Evolutionary conservation across 2,113 vertebrate genomes (phyloP), one percentile per base, ranked within the genome.

Genomic region (Anarrhichthys ocellatus): DNA sequence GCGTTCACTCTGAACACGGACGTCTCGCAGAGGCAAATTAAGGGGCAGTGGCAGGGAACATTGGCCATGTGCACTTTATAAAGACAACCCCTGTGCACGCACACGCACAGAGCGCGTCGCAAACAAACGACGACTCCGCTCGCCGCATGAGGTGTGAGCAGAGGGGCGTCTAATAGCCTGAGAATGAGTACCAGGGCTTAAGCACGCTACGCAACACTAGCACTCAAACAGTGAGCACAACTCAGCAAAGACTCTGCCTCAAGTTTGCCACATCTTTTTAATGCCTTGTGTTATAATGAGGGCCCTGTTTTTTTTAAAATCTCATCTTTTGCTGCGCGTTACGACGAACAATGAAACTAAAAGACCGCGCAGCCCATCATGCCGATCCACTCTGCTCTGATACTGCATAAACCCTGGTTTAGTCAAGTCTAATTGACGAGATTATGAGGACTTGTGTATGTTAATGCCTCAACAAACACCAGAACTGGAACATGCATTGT

Each of bases 351-450:
- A 18, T 52, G 32, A 76, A 80, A 83, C 29, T 52, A 48, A 75
- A 67, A 67, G 62, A 73, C 54, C 10, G n/a, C 2, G 20, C 27
- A 20, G 70, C 78, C 48, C 46, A 77, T 69, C 56, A 80, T 78
- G 71, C 69, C 48, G 38, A 84, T 73, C 42, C 72, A 69, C 40
- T 81, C 75, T 63, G 68, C 71, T 87, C 72, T 34, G 76, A 90
- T 70, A 64, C 76, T 44, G 82, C 76, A 80, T 89, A 89, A 91
- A 91, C 74, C 86, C 82, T 72, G 52, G 73, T 89, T 91, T 92
- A 91, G 90, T 90, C 89, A 87, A 86, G 59, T 70, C 67, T 92
- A 92, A 93, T 88, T 88, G 90, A 88, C 22, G 80, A 91, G 88
- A 92, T 94, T 93, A 92, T 69, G 82, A 83, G 82, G 88, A 89